These are phyloP conservation scores for Elgaria multicarinata DNA, from an alignment of 2,113 vertebrate species.

Conservation along the genomic window DNA sequence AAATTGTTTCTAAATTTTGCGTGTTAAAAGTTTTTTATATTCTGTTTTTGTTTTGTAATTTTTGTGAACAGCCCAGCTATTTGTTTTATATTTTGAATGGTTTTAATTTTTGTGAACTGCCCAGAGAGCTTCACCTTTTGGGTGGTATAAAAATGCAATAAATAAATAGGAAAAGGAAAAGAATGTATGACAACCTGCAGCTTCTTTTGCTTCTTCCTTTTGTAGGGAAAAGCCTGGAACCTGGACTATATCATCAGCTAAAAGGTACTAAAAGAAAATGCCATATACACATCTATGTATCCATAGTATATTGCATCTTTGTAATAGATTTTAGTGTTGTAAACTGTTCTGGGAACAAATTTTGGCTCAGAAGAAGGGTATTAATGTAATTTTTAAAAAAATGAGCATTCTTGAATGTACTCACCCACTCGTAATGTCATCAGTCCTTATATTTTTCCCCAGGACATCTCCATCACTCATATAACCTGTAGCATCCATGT, in stretches of 20 bases:
- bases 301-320: background rate
- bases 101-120: no score
- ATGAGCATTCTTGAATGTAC: constrained; percentile 50
- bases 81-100: no score
- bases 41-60: no score
- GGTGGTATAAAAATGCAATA: no score
- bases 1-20: no score
- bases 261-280: background rate
- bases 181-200: background rate
- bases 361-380: background rate
- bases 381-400: background rate
- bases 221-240: background rate
- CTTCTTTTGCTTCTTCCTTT: background rate
- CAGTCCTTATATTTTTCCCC: constrained; percentile 90
- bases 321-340: background rate
- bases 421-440: constrained; percentile 95
- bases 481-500: constrained; percentile 91
- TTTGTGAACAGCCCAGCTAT: no score
- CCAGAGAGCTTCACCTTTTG: no score
- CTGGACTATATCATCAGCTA: background rate
- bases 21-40: no score
- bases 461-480: constrained; percentile 98
- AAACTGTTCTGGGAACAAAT: background rate
- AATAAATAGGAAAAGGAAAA: no score
- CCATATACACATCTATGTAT: background rate